Base-by-base conservation (phyloP, 2,888 invertebrate genomes). In the Synergus itoensis region DNA sequence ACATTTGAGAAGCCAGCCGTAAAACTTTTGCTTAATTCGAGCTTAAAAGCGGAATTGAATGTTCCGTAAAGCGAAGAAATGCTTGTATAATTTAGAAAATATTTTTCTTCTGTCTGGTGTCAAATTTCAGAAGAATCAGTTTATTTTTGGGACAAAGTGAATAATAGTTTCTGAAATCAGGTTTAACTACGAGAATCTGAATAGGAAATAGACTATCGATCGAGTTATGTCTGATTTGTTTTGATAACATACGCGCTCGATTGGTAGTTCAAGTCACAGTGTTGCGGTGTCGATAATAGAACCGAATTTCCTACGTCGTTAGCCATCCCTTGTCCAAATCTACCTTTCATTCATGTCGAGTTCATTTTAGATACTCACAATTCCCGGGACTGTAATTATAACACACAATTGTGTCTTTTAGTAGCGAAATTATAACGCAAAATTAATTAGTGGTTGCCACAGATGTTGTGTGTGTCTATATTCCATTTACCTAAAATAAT, bases 141-240 rank as follows among this genome's bases (percentile, higher is more conserved):
- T 3, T n/a, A 28, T 73, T 53, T 48, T 16, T 36, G 73, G 53
- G 53, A 48, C 9, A 48, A 36, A 69, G 69, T 82, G 80, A 83
- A 82, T 84, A 82, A 85, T 84, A 85, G 83, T 86, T 82, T 78
- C 84, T 83, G 85, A 78, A 82, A n/a, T n/a, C n/a, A 84, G 83
- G 85, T 85, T 88, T 87, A 89, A 89, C 36, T 36, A 89, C 87
- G 87, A 84, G 87, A 88, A 88, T 87, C 86, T 82, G 87, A 84
- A 86, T 85, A 87, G 90, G 89, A 91, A 90, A 91, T 91, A 87
- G 90, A 89, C 89, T 91, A 91, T 91, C 90, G 91, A 91, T 91
- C 89, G 85, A 64, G 76, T 80, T 80, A 84, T 85, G 86, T 84
- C 80, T 83, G 86, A 87, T 86, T 88, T 87, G 87, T 89, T 90